Conservation (phyloP, 2,888 invertebrate genomes). For the Leptopilina drosophilae region DNA sequence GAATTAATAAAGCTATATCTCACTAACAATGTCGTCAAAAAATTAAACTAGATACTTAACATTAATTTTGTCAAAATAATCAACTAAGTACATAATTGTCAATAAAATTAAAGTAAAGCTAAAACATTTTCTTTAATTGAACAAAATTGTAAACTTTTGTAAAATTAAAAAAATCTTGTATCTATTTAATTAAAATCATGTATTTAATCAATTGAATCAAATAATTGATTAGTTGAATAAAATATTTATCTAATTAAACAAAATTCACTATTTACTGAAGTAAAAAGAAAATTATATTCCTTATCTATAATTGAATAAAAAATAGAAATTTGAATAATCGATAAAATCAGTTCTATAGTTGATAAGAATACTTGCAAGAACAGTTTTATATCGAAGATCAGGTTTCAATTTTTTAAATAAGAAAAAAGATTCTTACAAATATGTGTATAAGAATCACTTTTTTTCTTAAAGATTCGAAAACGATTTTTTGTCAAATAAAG, state of each 20-base stretch:
- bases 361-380: constrained; percentile 19
- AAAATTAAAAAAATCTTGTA: too few relatives aligned
- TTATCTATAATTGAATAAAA: too few relatives aligned
- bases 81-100: constrained; percentile 14
- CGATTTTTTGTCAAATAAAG: neutral
- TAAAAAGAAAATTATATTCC: too few relatives aligned
- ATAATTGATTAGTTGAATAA: too few relatives aligned
- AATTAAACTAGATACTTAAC: constrained; percentile 12
- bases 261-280: too few relatives aligned
- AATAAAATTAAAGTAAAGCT: constrained; percentile 1
- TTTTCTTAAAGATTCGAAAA: neutral
- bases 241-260: too few relatives aligned
- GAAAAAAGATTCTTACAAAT: constrained; percentile 7
- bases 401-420: constrained; percentile 1
- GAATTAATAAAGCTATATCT: constrained; percentile 16
- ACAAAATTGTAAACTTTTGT: too few relatives aligned
- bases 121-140: too few relatives aligned
- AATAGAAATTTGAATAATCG: neutral
- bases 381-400: constrained; percentile 16
- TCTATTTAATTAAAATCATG: too few relatives aligned
- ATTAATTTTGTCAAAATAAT: constrained; percentile 18
- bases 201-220: too few relatives aligned
- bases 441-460: constrained; percentile 7
- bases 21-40: constrained; percentile 32
- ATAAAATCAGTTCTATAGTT: constrained; percentile 32